phyloP scores from a whole-genome alignment of 2,797 vertebrate genomes.

The Sternarchorhynchus goeldii region DNA sequence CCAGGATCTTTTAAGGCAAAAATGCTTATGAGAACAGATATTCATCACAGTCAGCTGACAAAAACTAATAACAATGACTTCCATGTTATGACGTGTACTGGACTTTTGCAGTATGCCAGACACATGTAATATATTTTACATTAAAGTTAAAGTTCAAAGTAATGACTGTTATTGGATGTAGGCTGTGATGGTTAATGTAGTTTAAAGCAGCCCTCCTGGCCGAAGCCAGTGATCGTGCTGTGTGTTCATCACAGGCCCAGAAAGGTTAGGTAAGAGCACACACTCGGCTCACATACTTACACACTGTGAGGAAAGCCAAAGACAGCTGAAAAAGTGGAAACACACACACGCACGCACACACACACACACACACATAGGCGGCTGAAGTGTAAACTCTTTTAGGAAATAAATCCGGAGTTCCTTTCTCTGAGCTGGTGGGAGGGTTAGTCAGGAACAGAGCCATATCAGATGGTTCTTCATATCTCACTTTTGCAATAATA shows the following conservation, averaged over 20 bases:
- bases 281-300: conserved; percentile 53
- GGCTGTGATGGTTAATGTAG: conserved; percentile 62
- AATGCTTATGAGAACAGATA: conserved; percentile 42
- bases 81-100: conserved; percentile 48
- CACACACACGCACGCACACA: too few species aligned
- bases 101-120: conserved; percentile 32
- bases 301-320: conserved; percentile 64
- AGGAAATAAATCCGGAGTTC: conserved; percentile 64
- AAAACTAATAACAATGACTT: conserved; percentile 47
- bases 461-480: conserved; percentile 57
- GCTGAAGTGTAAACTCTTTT: conserved; percentile 53
- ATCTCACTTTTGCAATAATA: conserved; percentile 47
- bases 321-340: conserved; percentile 56
- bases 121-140: conserved; percentile 19
- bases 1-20: background rate
- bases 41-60: conserved; percentile 43
- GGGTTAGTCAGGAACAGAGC: conserved; percentile 54
- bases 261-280: conserved; percentile 42
- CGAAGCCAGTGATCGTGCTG: conserved; percentile 52
- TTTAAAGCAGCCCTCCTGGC: conserved; percentile 60
- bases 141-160: conserved; percentile 20
- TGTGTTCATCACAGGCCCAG: conserved; percentile 52
- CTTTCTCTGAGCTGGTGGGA: conserved; percentile 57
- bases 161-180: conserved; percentile 50
- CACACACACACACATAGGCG: conserved; percentile 63